Percentiles rank a stretch among this genome's conserved stretches.
Evolutionary conservation across 2,797 vertebrate genomes (phyloP).

Genomic region (Neopelma chrysocephalum): DNA sequence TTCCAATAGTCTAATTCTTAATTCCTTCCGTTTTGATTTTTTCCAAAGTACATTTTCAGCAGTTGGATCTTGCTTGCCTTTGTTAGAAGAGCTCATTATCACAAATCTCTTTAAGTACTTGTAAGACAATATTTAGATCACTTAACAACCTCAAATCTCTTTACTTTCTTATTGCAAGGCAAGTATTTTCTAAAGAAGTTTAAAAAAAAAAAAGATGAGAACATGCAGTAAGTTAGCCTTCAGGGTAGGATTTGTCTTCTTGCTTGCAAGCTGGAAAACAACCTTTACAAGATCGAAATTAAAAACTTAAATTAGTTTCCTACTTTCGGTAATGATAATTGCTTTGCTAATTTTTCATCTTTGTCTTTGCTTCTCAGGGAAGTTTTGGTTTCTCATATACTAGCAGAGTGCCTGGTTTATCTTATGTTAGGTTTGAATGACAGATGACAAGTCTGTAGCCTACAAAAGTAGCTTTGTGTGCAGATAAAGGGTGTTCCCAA

Average conservation of each 20-base stretch:
- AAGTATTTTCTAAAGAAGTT: neutral
- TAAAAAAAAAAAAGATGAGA: neutral
- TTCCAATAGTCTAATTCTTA: neutral
- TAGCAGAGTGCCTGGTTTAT: neutral
- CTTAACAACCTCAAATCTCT: neutral
- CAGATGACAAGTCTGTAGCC: neutral
- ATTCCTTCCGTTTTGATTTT: neutral
- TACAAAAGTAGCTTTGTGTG: neutral
- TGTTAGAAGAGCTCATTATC: neutral
- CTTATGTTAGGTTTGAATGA: neutral
- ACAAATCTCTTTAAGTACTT: neutral
- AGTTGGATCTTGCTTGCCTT: neutral
- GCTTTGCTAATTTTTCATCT: neutral
- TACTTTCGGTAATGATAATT: neutral
- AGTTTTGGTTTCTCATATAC: neutral
- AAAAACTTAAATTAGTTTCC: neutral
- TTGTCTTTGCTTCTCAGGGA: neutral
- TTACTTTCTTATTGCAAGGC: neutral
- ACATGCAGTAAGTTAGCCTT: neutral
- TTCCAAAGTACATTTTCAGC: neutral
- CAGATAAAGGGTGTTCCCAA: neutral
- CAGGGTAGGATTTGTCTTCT: constrained; percentile 17
- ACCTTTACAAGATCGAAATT: neutral
- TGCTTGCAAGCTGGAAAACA: neutral
- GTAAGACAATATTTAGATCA: neutral